Conservation (phyloP, 2,113 vertebrate species). For the Salvelinus alpinus region DNA sequence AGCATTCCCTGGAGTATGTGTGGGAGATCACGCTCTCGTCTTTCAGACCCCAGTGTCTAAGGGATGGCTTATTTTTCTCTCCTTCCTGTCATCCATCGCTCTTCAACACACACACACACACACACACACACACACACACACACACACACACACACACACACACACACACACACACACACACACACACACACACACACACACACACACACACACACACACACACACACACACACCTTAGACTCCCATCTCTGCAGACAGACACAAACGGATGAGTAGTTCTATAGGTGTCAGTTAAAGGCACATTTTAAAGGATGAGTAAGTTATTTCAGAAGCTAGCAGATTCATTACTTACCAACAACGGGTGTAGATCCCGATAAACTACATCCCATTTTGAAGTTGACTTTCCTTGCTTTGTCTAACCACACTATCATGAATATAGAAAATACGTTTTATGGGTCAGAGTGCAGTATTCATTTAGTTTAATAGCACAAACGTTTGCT, state of each 20-base stretch:
- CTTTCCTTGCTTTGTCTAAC: too few relatives aligned
- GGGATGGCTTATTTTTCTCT: slow-evolving; percentile 56
- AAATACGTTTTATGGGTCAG: too few relatives aligned
- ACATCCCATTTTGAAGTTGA: too few relatives aligned
- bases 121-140: slow-evolving; percentile 13
- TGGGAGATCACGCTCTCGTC: slow-evolving; percentile 64
- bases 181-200: slow-evolving; percentile 9
- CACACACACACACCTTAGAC: background rate
- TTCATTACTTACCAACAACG: too few relatives aligned
- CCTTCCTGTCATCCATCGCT: slow-evolving; percentile 37
- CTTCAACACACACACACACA: background rate
- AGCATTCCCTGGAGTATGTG: slow-evolving; percentile 59
- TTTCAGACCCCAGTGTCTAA: slow-evolving; percentile 51
- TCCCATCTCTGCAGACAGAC: slow-evolving; percentile 44
- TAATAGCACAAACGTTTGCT: too few relatives aligned
- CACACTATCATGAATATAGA: too few relatives aligned
- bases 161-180: slow-evolving; percentile 9
- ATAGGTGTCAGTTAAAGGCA: slow-evolving; percentile 55
- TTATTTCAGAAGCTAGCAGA: too few relatives aligned
- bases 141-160: slow-evolving; percentile 7
- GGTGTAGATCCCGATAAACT: too few relatives aligned
- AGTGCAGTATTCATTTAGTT: too few relatives aligned
- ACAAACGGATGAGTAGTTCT: slow-evolving; percentile 63
- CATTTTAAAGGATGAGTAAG: slow-evolving; percentile 29
- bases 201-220: slow-evolving; percentile 10